phyloP scores from a whole-genome alignment of 2,797 vertebrate species.

The Sebastes diaconus region DNA sequence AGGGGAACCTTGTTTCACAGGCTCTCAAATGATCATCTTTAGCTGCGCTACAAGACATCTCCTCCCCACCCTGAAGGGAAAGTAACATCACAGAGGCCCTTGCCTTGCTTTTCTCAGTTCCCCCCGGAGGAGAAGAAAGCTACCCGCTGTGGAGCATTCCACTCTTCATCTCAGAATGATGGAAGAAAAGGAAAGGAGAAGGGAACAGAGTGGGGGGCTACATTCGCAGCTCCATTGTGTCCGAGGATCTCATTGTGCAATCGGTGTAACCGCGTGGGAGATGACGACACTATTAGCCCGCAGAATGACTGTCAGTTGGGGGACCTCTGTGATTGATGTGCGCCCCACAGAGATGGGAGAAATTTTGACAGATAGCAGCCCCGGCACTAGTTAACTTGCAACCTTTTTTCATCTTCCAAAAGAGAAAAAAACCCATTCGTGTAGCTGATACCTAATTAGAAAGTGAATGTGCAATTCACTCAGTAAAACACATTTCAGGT shows the following conservation, averaged over 20 bases:
- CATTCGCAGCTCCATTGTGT: conserved; percentile 71
- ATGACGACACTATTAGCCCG: conserved; percentile 74
- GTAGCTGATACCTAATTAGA: conserved; percentile 64
- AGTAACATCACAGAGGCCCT: conserved; percentile 82
- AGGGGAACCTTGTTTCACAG: conserved; percentile 70
- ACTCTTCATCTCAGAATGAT: conserved; percentile 78
- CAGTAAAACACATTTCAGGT: conserved; percentile 66
- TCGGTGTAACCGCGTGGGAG: conserved; percentile 65
- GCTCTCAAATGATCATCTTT: conserved; percentile 83
- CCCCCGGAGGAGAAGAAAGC: conserved; percentile 82
- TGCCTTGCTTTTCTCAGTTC: conserved; percentile 73
- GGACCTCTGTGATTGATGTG: conserved; percentile 70
- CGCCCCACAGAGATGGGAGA: conserved; percentile 59
- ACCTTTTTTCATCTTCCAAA: conserved; percentile 61
- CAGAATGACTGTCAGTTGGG: conserved; percentile 65
- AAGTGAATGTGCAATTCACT: conserved; percentile 58
- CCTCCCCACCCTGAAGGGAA: conserved; percentile 81
- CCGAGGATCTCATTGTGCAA: conserved; percentile 74
- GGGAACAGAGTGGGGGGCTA: conserved; percentile 61
- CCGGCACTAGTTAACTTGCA: conserved; percentile 68
- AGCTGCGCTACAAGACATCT: conserved; percentile 80
- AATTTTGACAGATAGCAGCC: conserved; percentile 71
- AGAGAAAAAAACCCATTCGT: conserved; percentile 39
- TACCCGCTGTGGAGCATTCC: conserved; percentile 79
- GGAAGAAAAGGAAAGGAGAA: conserved; percentile 73